Base-by-base conservation (phyloP, 64 coral and sea anemone genomes). In the Actinia tenebrosa region DNA sequence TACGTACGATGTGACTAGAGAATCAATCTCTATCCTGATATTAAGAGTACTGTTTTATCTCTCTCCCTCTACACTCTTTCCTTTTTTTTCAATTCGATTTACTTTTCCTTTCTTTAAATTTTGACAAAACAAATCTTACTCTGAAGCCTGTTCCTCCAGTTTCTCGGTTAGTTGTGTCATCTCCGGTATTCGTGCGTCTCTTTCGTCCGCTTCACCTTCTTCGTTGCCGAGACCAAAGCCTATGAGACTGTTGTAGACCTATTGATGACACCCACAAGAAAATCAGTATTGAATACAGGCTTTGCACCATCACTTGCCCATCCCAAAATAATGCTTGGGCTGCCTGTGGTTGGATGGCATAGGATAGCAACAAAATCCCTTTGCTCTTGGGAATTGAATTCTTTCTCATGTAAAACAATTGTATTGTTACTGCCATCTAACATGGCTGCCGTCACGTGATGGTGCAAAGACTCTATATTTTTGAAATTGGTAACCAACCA, bases 81-180 rank as follows among this genome's bases (percentile, higher is more conserved):
- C 23, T 69, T 69, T n/a, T 4, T 69, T 69, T 69, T 69, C 64
- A 7, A 10, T 69, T 26, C 23, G 5, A 23, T 27, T 2, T 42
- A 72, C 37, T 11, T 11, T 15, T 1, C 20, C 10, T 75, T 37
- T 13, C 8, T 30, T 14, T 5, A 0, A 15, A 37, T 0, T 75
- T 23, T 66, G 0, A 13, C 3, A 7, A 66, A 30, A 42, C 25
- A 3, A 30, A 42, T 16, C 79, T 50, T 81, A 81, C 79, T 81
- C 79, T 50, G 79, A 45, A 20, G 79, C 44, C 7, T 81, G 79
- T 22, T 81, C 79, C 3, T 81, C 79, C 44, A 81, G 44, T 81
- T n/a, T 45, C 14, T 81, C 79, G 6, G n/a, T 45, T n/a, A 81
- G 43, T 81, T 53, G 7, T 20, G 79, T 13, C 43, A 81, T 16